Evolutionary conservation across 2,888 invertebrate genomes (phyloP), one percentile per base, ranked within the genome.

Genomic region (Cataglyphis cursor): DNA sequence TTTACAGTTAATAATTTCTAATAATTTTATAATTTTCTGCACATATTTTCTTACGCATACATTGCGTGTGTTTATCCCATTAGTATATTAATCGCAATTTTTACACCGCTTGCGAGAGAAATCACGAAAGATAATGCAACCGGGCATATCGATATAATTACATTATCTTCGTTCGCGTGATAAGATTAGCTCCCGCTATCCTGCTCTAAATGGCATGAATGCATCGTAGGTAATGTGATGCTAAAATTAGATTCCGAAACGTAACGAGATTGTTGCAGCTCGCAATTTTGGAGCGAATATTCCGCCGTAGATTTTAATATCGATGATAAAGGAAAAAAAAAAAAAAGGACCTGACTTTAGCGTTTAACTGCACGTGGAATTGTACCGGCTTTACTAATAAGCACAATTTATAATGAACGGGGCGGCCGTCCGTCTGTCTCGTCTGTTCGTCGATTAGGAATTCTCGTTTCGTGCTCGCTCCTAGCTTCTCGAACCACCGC

Each of bases 391-490:
- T 61, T 48, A 75, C 82, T 90, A 88, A 88, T 89, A 85, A 90
- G 90, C 70, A 61, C 87, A 85, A 87, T 90, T 85, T 78, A 82
- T 85, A 90, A 87, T 74, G 86, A 84, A 87, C 83, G 86, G 83
- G 75, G 57, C 44, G 81, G 81, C 41, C 21, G 28, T 28, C 28
- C 48, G 64, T 68, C 81, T 84, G 87, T 81, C 84, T 84, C 80
- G 85, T 74, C 84, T 41, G 78, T 85, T 83, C 57, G 74, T 84
- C 80, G 87, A 90, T 90, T 88, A 90, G 84, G 84, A 87, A 90
- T 88, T 90, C 90, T 75, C 62, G 82, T 90, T 88, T 86, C 89
- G 89, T 89, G 90, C 81, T 73, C 51, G 64, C 68, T 73, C 59
- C 80, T 72, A 84, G 76, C 28, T 81, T 86, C 76, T 66, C 76